These are phyloP conservation scores for Clostera curtula DNA, from an alignment of 2,888 invertebrate species.

Conservation along the genomic window DNA sequence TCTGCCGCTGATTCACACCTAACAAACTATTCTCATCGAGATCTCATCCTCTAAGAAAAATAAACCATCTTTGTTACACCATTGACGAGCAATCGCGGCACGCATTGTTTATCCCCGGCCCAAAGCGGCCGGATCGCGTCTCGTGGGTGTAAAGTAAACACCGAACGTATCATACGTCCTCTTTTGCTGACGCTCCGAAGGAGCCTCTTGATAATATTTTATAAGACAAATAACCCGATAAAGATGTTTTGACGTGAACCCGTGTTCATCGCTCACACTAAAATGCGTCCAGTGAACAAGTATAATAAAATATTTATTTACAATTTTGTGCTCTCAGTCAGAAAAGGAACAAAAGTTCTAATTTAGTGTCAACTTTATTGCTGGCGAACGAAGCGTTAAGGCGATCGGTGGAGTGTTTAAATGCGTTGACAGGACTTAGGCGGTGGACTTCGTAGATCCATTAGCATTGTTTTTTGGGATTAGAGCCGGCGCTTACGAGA, in stretches of 20 bases:
- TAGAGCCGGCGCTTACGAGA: constrained; percentile 59
- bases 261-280: constrained; percentile 74
- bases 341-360: constrained; percentile 61
- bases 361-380: constrained; percentile 71
- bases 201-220: constrained; percentile 74
- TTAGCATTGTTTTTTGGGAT: constrained; percentile 75
- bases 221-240: constrained; percentile 76
- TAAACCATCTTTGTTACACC: constrained; percentile 65
- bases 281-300: constrained; percentile 70
- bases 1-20: constrained; percentile 49
- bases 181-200: constrained; percentile 72
- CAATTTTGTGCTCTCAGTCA: constrained; percentile 57
- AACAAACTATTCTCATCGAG: constrained; percentile 52
- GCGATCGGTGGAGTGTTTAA: constrained; percentile 52
- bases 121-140: constrained; percentile 63
- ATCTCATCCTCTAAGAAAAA: constrained; percentile 60
- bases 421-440: constrained; percentile 63
- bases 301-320: constrained; percentile 71
- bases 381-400: constrained; percentile 67
- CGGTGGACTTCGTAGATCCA: constrained; percentile 64
- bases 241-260: constrained; percentile 75
- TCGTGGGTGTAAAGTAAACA: constrained; percentile 71
- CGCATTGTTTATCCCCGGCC: constrained; percentile 69
- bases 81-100: constrained; percentile 67
- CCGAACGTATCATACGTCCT: constrained; percentile 65